These are phyloP conservation scores for Semotilus atromaculatus DNA, from an alignment of 2,797 vertebrate genomes.

Conservation along the genomic window DNA sequence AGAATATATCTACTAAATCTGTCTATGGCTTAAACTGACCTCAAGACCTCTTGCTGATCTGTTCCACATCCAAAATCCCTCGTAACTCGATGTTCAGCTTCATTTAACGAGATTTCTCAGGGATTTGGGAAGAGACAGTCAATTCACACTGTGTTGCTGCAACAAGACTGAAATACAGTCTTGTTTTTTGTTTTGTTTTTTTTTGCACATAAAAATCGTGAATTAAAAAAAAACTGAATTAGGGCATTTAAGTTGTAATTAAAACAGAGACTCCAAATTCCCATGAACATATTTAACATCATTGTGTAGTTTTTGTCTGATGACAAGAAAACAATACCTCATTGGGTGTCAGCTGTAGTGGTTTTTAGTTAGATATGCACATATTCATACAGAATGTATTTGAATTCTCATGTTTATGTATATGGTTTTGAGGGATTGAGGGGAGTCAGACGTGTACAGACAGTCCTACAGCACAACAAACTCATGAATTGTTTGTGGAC, in stretches of 20 bases:
- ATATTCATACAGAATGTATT: constrained; percentile 40
- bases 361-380: constrained; percentile 38
- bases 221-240: constrained; percentile 15
- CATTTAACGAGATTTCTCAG: constrained; percentile 40
- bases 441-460: constrained; percentile 2
- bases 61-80: constrained; percentile 24
- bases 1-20: constrained; percentile 29
- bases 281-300: constrained; percentile 1
- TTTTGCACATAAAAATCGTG: neutral
- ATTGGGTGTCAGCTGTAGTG: neutral
- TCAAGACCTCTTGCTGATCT: constrained; percentile 39
- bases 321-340: constrained; percentile 34
- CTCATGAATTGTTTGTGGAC: constrained; percentile 30
- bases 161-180: neutral
- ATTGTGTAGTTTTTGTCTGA: constrained; percentile 38
- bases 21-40: constrained; percentile 47
- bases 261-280: constrained; percentile 37
- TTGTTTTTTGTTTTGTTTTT: neutral
- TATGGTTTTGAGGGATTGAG: constrained; percentile 21
- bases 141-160: neutral
- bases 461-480: neutral
- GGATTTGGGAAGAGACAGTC: neutral
- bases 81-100: neutral
- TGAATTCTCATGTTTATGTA: constrained; percentile 56
- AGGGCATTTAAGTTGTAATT: neutral